Conservation (phyloP, 2,888 invertebrate genomes). For the Tipula helvola region DNA sequence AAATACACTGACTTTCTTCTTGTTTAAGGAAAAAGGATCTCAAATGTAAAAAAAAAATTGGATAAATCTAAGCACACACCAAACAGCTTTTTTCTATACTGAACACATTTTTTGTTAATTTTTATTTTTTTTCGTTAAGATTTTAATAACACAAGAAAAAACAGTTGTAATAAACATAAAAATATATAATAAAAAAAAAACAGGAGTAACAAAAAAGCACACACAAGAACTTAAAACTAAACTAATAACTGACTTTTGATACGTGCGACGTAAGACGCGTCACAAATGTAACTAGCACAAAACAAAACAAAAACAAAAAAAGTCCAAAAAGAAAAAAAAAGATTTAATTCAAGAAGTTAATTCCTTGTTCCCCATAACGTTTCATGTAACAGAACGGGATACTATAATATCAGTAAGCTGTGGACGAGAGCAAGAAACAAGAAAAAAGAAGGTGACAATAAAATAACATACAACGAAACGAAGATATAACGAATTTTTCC, state of each 20-base stretch:
- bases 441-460: background rate
- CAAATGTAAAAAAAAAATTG: background rate
- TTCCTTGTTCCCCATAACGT: background rate
- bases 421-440: background rate
- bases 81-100: background rate
- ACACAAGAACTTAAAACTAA: background rate
- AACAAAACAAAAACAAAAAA: constrained; percentile 7
- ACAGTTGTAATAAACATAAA: background rate
- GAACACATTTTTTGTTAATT: background rate
- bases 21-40: background rate
- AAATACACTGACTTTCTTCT: background rate
- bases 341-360: background rate
- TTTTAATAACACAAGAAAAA: background rate
- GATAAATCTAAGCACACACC: background rate
- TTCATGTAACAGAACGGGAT: background rate
- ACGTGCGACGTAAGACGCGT: constrained; percentile 38
- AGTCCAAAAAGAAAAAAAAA: background rate
- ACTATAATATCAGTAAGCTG: background rate
- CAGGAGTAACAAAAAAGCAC: background rate
- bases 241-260: constrained; percentile 9
- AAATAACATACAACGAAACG: background rate
- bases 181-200: background rate
- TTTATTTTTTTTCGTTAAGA: background rate
- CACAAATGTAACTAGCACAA: constrained; percentile 36
- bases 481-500: constrained; percentile 4